These are phyloP conservation scores for Bubalus kerabau DNA, from an alignment of 2,113 vertebrate species.

Conservation along the genomic window DNA sequence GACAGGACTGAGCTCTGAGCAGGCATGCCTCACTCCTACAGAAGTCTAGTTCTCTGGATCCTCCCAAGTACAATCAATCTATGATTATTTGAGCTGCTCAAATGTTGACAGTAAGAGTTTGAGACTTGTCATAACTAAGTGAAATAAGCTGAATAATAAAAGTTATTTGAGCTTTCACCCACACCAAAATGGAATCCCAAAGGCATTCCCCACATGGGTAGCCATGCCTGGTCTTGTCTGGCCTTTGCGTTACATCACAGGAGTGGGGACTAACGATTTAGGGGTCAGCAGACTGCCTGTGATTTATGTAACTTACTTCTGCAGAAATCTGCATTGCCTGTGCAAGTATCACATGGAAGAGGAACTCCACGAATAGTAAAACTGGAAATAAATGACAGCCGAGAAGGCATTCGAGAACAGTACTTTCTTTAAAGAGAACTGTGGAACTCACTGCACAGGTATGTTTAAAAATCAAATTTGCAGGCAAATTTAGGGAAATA, in stretches of 20 bases:
- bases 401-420: not conserved
- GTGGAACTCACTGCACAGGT: not conserved
- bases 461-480: not conserved
- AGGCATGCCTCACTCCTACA: not conserved
- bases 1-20: not conserved
- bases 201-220: slow-evolving; percentile 48
- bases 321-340: slow-evolving; percentile 53
- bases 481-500: not conserved
- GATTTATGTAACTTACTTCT: slow-evolving; percentile 49
- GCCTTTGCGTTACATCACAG: slow-evolving; percentile 59
- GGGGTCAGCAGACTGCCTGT: slow-evolving; percentile 14
- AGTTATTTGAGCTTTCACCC: slow-evolving; percentile 54
- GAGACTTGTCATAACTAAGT: not conserved
- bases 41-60: not conserved
- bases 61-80: not conserved
- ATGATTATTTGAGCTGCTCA: not conserved
- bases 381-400: slow-evolving; percentile 13
- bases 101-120: not conserved
- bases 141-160: not conserved
- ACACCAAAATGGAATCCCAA: slow-evolving; percentile 32
- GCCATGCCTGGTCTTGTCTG: slow-evolving; percentile 64
- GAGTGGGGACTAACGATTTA: slow-evolving; percentile 49
- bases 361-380: slow-evolving; percentile 52
- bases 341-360: slow-evolving; percentile 42
- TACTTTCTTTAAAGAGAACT: slow-evolving; percentile 17